phyloP scores from a whole-genome alignment of 2,888 invertebrate genomes.

The Julus scanicus region DNA sequence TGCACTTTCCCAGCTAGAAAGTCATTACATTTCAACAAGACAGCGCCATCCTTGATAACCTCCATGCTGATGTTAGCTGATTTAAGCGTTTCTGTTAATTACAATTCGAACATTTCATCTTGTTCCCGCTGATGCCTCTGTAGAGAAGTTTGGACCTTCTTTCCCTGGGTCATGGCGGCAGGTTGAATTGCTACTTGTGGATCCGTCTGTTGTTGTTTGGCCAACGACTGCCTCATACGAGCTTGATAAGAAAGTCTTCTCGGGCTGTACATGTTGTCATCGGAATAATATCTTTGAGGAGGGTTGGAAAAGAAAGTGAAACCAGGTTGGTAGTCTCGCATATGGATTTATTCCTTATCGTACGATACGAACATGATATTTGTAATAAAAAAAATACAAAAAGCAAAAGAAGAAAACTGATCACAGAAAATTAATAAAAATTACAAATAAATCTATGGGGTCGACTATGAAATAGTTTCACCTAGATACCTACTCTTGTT shows the following conservation, averaged over 20 bases:
- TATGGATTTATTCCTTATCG: neutral
- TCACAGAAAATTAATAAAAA: constrained; percentile 15
- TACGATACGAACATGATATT: neutral
- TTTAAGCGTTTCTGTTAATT: constrained; percentile 66
- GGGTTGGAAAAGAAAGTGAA: constrained; percentile 46
- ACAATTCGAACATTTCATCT: constrained; percentile 92
- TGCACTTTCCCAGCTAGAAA: no score
- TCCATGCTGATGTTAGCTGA: no score
- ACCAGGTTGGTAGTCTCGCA: neutral
- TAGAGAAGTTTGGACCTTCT: constrained; percentile 81
- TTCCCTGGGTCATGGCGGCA: constrained; percentile 79
- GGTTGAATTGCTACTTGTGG: constrained; percentile 59
- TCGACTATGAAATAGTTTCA: neutral
- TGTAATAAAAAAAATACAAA: neutral
- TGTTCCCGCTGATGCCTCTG: constrained; percentile 85
- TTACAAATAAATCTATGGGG: neutral
- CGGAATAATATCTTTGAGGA: constrained; percentile 48
- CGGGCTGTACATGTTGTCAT: constrained; percentile 46
- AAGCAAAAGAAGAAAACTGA: neutral
- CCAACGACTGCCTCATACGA: constrained; percentile 51
- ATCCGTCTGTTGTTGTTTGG: constrained; percentile 41
- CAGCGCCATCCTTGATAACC: no score
- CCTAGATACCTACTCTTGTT: constrained; percentile 61
- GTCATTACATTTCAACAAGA: no score
- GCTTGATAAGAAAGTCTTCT: constrained; percentile 49